Evolutionary conservation across 2,888 invertebrate genomes (phyloP).

Genomic region (Aporophyla lueneburgensis): DNA sequence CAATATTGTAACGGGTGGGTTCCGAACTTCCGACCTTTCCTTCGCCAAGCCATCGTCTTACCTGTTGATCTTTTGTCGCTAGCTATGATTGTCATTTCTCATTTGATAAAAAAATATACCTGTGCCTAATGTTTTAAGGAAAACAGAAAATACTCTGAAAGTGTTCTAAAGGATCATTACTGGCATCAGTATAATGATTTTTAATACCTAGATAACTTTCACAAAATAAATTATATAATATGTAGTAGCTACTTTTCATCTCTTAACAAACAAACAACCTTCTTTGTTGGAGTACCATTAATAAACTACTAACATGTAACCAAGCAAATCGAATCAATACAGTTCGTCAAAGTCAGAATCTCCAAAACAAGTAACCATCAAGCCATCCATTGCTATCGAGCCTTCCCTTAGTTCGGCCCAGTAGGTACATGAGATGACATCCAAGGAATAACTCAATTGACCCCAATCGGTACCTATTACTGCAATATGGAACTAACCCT

Average conservation of each 20-base stretch:
- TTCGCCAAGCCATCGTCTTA: background rate
- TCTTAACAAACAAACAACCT: background rate
- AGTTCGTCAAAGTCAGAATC: conserved; percentile 17
- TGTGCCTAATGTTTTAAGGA: background rate
- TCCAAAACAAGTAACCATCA: conserved; percentile 20
- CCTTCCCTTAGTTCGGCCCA: conserved; percentile 39
- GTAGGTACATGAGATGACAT: conserved; percentile 54
- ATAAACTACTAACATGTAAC: background rate
- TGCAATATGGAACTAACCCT: conserved; percentile 66
- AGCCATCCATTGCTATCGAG: conserved; percentile 26
- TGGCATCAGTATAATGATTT: background rate
- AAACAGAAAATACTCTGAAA: background rate
- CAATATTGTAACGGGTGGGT: background rate
- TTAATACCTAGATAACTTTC: too few species aligned
- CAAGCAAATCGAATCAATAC: conserved; percentile 21
- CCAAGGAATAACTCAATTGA: conserved; percentile 64
- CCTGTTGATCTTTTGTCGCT: background rate
- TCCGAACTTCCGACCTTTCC: background rate
- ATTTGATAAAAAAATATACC: background rate
- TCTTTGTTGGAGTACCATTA: conserved; percentile 3
- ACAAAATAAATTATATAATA: background rate
- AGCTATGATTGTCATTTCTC: too few species aligned
- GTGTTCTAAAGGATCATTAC: background rate
- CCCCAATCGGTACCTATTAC: conserved; percentile 63
- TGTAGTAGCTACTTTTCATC: background rate